These are phyloP conservation scores for Cyprichromis sp. DNA, from an alignment of 2,113 vertebrate genomes.

Conservation along the genomic window DNA sequence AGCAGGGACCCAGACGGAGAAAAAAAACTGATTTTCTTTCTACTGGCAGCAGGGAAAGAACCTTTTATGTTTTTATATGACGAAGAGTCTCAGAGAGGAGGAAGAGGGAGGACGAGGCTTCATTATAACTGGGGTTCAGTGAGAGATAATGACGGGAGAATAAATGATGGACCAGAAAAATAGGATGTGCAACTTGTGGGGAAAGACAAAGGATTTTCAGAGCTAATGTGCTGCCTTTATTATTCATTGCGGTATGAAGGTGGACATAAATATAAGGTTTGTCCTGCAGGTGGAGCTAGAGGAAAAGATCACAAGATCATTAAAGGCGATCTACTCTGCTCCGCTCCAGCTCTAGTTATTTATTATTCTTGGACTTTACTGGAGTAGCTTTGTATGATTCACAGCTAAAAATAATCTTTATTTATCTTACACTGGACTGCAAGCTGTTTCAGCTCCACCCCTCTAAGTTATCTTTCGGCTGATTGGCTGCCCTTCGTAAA, in stretches of 20 bases:
- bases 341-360: neutral
- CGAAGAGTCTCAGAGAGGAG: conserved; percentile 8
- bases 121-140: conserved; percentile 6
- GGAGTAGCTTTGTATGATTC: neutral
- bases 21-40: conserved; percentile 47
- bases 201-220: neutral
- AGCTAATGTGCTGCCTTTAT: neutral
- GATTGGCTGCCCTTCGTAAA: neutral
- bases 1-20: conserved; percentile 46
- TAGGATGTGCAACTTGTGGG: neutral
- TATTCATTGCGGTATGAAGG: neutral
- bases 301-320: neutral
- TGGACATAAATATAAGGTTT: neutral
- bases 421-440: neutral
- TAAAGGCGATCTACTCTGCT: neutral
- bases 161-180: neutral
- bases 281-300: neutral
- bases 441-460: neutral
- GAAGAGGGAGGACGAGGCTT: neutral
- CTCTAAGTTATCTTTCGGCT: neutral
- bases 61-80: conserved; percentile 22
- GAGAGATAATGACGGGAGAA: conserved; percentile 3
- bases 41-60: conserved; percentile 20
- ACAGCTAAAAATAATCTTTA: neutral
- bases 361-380: neutral